Base-by-base conservation (phyloP, 2,797 vertebrate species). In the Phoeniculus purpureus region DNA sequence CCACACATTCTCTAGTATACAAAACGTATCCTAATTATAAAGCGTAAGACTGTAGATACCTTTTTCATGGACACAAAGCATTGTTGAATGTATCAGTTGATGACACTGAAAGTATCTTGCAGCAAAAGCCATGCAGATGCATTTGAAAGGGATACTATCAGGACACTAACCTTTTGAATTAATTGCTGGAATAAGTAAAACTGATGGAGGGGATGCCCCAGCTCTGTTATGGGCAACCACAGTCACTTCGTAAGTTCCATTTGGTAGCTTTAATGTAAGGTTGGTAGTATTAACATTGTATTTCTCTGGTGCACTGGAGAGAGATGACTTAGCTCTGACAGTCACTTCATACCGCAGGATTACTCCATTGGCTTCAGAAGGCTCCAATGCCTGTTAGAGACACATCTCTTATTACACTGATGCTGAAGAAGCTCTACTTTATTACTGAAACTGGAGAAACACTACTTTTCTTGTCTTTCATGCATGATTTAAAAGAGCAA, bases 341-440 rank as follows among this genome's bases (percentile, higher is more conserved):
- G 47, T 96, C 18, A 99, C 71, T 81, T 98, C 90, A 93, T 98
- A 99, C 7, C 71, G 74, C 59, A 92, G 75, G 71, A 99, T 99
- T 94, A 83, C 96, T 75, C 99, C 99, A 75, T 99, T 99, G 70
- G 98, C 88, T 90, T 96, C 77, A 79, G 92, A 93, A 14, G 98
- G 96, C 65, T 96, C 90, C 88, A 98, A 97, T 34, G 98, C 96
- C 99, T 99, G 93, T 90, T 81, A 96, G 51, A 96, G 96, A 94
- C 20, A 51, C 15, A 19, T 51, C 48, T 78, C 55, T 62, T 26
- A 37, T 52, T 45, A 89, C 61, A 64, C 7, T n/a, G 43, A 78
- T 50, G 58, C 1, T 20, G 47, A 82, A 89, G 3, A 51, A 64
- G 21, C 0, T 2, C 18, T 21, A 77, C 0, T 0, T 0, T 32